Evolutionary conservation across 1,140 invertebrate genomes (phyloP).

Genomic region (Lepidurus arcticus): DNA sequence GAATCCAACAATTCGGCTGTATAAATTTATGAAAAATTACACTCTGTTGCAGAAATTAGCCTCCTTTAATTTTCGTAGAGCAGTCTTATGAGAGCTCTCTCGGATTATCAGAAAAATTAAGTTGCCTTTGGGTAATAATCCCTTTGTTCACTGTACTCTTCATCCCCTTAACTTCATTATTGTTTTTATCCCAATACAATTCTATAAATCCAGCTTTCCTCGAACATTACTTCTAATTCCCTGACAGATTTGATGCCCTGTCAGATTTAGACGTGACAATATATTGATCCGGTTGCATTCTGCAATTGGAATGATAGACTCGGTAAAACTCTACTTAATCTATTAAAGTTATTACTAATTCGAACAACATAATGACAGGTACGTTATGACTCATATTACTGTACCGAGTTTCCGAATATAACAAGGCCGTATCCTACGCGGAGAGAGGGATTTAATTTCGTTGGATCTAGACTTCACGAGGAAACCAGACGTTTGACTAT

Average conservation of each 20-base stretch:
- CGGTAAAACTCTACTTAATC: not conserved
- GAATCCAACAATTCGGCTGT: not conserved
- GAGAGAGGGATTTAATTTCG: not conserved
- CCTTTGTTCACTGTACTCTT: too few relatives aligned
- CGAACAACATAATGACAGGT: not conserved
- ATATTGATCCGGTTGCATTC: not conserved
- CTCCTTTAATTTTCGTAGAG: too few relatives aligned
- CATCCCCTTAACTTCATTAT: too few relatives aligned
- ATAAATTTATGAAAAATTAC: too few relatives aligned
- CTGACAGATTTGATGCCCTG: too few relatives aligned
- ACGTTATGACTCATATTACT: not conserved
- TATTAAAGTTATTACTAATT: not conserved
- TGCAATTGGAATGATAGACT: not conserved
- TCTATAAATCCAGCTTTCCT: too few relatives aligned
- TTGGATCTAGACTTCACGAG: not conserved
- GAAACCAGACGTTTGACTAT: not conserved
- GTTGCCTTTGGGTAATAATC: slow-evolving; percentile 9
- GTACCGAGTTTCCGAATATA: not conserved
- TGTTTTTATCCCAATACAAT: too few relatives aligned
- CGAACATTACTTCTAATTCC: too few relatives aligned
- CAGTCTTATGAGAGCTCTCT: too few relatives aligned
- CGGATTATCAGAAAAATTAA: too few relatives aligned
- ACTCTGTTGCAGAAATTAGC: too few relatives aligned
- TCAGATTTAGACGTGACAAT: too few relatives aligned
- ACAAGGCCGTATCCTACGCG: not conserved